Conservation (phyloP, 2,113 vertebrate species). For the Scomber scombrus region DNA sequence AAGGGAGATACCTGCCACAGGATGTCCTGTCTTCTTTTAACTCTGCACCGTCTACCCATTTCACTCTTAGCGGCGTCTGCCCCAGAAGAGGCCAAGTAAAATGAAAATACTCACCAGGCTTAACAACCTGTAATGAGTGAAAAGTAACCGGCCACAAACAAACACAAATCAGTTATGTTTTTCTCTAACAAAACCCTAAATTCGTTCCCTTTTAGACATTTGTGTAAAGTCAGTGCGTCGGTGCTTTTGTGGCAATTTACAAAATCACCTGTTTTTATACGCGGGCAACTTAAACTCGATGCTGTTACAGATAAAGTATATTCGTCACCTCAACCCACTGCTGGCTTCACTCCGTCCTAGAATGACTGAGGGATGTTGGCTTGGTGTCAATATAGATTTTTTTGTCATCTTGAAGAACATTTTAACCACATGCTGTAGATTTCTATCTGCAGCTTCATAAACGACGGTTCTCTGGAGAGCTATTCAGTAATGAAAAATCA, state of each 20-base stretch:
- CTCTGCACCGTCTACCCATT: not conserved
- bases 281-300: not conserved
- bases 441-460: slow-evolving; percentile 25
- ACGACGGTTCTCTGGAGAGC: slow-evolving; percentile 4
- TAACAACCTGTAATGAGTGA: not conserved
- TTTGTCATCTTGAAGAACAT: slow-evolving; percentile 19
- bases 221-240: not conserved
- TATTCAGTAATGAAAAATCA: not conserved
- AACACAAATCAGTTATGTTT: not conserved
- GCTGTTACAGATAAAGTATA: not conserved
- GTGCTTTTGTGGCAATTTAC: too few relatives aligned
- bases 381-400: slow-evolving; percentile 6
- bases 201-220: too few relatives aligned
- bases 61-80: not conserved
- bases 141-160: too few relatives aligned
- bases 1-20: not conserved
- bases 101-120: too few relatives aligned
- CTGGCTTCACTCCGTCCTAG: not conserved
- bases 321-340: not conserved
- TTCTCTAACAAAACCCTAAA: not conserved
- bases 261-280: not conserved
- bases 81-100: not conserved
- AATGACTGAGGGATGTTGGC: not conserved
- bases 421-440: not conserved
- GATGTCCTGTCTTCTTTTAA: not conserved